phyloP scores from a whole-genome alignment of 1,140 invertebrate genomes.

The Coenobita brevimanus region DNA sequence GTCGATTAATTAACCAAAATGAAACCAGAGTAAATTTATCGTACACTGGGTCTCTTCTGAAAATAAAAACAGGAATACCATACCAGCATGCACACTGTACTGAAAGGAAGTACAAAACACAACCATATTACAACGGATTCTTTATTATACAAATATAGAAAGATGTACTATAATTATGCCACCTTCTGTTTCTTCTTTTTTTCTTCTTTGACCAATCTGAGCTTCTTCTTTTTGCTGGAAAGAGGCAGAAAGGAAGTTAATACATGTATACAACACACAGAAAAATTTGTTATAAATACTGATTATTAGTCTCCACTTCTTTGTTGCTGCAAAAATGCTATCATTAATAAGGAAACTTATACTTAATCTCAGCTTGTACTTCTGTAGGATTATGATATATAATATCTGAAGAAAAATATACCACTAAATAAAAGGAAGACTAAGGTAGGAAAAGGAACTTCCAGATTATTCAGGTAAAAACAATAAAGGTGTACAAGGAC shows the following conservation, averaged over 20 bases:
- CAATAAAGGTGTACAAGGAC: too few relatives aligned
- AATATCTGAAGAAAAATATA: too few relatives aligned
- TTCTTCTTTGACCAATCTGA: neutral
- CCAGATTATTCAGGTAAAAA: too few relatives aligned
- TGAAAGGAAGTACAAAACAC: neutral
- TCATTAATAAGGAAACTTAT: too few relatives aligned
- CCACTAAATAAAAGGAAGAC: too few relatives aligned
- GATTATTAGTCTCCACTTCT: neutral
- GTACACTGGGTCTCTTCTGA: too few relatives aligned
- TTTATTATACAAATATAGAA: neutral
- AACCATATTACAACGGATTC: neutral
- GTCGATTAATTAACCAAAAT: too few relatives aligned
- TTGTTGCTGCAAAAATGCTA: neutral
- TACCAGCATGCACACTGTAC: neutral
- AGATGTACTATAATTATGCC: neutral
- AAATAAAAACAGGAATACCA: too few relatives aligned
- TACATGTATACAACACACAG: neutral
- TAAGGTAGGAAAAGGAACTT: too few relatives aligned
- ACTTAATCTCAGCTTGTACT: too few relatives aligned
- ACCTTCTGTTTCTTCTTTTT: constrained; percentile 12
- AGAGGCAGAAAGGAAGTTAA: neutral
- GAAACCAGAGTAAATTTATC: too few relatives aligned
- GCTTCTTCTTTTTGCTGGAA: constrained; percentile 10
- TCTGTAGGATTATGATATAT: too few relatives aligned
- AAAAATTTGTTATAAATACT: neutral